Base-by-base conservation (phyloP, 2,797 vertebrate species). In the Neopelma chrysocephalum region DNA sequence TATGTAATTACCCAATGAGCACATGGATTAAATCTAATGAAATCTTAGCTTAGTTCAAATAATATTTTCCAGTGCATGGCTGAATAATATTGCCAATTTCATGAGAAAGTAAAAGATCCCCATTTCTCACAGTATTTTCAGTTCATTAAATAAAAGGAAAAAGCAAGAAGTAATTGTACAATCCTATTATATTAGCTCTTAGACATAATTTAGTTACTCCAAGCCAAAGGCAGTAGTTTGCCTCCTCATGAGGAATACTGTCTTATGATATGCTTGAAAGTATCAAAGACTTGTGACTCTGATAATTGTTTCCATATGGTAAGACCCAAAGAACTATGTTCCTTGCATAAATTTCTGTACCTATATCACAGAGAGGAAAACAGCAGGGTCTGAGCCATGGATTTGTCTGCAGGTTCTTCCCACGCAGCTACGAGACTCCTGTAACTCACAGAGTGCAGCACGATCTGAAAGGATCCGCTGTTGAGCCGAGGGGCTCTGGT, bases 371-470 rank as follows among this genome's bases (percentile, higher is more conserved):
- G 60, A 54, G 43, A 73, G 34, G 66, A 64, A 84, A 94, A 40
- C 86, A 89, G 70, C 89, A 71, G 90, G 62, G 81, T 60, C 64
- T 71, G 48, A 38, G 51, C 3, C 0, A 12, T 15, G 62, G 75
- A 69, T 95, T 94, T 69, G 23, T 88, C 89, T 92, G 79, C 80
- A 91, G 88, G 80, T 95, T 87, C 90, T 93, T 94, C 88, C 94
- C 62, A 90, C 42, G 5, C 85, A 62, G 87, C 76, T 86, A 8
- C 0, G 2, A 76, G 72, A 6, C 73, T 95, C 77, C 64, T 40
- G 31, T 40, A 90, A 17, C 32, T 92, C 81, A 27, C 36, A 5
- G 83, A 69, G 76, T 91, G 94, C 79, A 69, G 77, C 77, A 70
- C 11, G 32, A 91, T 91, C 90, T 57, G 70, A 69, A 45, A 91